Percentiles rank a stretch among this genome's conserved stretches.
phyloP scores from a whole-genome alignment of 2,113 vertebrate genomes.

The Kryptolebias marmoratus region DNA sequence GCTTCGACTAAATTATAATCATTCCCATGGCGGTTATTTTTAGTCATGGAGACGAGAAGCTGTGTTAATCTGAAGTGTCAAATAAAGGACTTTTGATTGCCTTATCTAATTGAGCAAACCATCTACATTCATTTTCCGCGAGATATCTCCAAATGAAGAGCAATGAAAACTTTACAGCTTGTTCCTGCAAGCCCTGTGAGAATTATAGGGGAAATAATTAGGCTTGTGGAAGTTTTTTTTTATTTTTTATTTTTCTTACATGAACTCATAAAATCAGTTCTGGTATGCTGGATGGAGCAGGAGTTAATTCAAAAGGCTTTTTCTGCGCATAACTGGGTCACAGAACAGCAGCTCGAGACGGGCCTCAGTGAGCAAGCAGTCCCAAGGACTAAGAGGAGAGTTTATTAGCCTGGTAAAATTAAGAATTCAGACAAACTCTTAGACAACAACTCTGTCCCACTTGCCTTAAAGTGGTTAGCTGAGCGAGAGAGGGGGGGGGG shows the following conservation, averaged over 20 bases:
- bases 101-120: slow-evolving; percentile 24
- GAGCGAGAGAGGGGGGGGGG: slow-evolving; percentile 9
- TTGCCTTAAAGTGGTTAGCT: slow-evolving; percentile 23
- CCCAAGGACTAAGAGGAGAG: slow-evolving; percentile 43
- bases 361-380: slow-evolving; percentile 36
- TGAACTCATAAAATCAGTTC: slow-evolving; percentile 25
- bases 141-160: slow-evolving; percentile 38
- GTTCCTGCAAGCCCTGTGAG: slow-evolving; percentile 30
- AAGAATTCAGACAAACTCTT: slow-evolving; percentile 52
- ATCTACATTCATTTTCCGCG: slow-evolving; percentile 10
- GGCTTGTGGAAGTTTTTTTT: background rate
- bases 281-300: slow-evolving; percentile 35
- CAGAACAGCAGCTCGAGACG: slow-evolving; percentile 22
- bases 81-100: slow-evolving; percentile 15
- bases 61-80: slow-evolving; percentile 11
- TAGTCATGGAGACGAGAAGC: slow-evolving; percentile 7
- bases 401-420: slow-evolving; percentile 63
- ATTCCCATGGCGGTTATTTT: slow-evolving; percentile 3
- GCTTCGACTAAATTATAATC: background rate
- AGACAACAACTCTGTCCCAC: slow-evolving; percentile 46
- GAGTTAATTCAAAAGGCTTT: slow-evolving; percentile 43
- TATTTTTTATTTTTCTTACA: background rate
- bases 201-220: slow-evolving; percentile 47
- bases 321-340: slow-evolving; percentile 63
- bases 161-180: slow-evolving; percentile 33